Evolutionary conservation across 2,113 vertebrate genomes (phyloP).

Genomic region (Leucosticte australis): DNA sequence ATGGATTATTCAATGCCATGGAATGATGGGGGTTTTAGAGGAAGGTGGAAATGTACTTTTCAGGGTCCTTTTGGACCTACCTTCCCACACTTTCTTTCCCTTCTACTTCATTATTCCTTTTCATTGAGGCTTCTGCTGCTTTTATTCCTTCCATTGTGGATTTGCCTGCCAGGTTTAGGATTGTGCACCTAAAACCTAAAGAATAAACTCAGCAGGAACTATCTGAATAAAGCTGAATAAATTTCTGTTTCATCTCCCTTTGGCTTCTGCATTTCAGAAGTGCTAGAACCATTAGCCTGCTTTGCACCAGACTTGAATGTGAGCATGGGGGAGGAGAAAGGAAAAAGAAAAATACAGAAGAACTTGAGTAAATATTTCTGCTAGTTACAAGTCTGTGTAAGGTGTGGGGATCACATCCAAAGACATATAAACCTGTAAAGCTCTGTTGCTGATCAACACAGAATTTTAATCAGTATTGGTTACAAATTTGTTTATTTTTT

Average conservation of each 20-base stretch:
- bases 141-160: background rate
- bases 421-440: background rate
- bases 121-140: background rate
- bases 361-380: background rate
- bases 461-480: background rate
- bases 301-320: background rate
- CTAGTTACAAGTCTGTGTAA: background rate
- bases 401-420: background rate
- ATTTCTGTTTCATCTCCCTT: background rate
- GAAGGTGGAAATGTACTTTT: background rate
- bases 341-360: background rate
- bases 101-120: background rate
- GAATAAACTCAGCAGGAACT: background rate
- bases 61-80: background rate
- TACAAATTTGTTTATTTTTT: background rate
- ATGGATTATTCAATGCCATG: background rate
- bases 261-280: background rate
- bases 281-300: background rate
- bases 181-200: background rate
- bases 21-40: background rate
- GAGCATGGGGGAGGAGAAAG: fast-evolving
- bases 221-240: background rate
- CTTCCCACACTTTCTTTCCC: background rate
- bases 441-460: background rate
- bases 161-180: background rate